Evolutionary conservation across 2,797 vertebrate species (phyloP).

Genomic region (Gallirallus australis): DNA sequence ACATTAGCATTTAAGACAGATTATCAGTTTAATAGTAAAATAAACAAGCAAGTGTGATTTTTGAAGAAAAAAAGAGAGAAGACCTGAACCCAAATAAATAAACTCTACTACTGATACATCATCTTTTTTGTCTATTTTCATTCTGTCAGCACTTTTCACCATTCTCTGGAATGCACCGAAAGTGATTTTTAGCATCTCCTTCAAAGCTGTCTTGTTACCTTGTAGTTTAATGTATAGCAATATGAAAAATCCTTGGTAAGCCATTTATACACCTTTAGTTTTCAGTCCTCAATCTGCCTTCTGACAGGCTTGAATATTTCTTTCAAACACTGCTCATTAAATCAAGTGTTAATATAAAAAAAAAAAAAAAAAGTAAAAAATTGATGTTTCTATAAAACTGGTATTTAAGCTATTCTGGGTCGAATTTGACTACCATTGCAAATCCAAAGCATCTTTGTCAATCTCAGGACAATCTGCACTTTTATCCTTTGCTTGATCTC

Average conservation of each 20-base stretch:
- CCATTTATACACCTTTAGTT: constrained; percentile 46
- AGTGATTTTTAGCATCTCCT: constrained; percentile 43
- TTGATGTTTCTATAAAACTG: constrained; percentile 7
- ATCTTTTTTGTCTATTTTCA: constrained; percentile 56
- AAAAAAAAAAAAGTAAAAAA: not conserved
- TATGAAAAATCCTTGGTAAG: constrained; percentile 37
- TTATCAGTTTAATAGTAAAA: constrained; percentile 44
- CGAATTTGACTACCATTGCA: not conserved
- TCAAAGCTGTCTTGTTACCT: constrained; percentile 61
- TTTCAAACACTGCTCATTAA: constrained; percentile 28
- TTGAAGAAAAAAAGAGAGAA: not conserved
- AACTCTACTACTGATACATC: not conserved
- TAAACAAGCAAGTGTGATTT: constrained; percentile 27
- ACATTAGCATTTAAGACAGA: constrained; percentile 50
- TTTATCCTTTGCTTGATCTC: not conserved
- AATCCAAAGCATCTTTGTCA: not conserved
- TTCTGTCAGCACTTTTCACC: constrained; percentile 26
- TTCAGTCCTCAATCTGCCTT: constrained; percentile 15
- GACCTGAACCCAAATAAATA: not conserved
- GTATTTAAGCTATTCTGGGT: constrained; percentile 5
- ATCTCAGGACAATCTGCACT: not conserved
- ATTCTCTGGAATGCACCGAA: not conserved
- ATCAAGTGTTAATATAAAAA: not conserved
- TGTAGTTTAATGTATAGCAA: constrained; percentile 43
- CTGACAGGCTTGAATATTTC: constrained; percentile 16